Evolutionary conservation across 2,888 invertebrate genomes (phyloP).

Genomic region (Sinelater perroti): DNA sequence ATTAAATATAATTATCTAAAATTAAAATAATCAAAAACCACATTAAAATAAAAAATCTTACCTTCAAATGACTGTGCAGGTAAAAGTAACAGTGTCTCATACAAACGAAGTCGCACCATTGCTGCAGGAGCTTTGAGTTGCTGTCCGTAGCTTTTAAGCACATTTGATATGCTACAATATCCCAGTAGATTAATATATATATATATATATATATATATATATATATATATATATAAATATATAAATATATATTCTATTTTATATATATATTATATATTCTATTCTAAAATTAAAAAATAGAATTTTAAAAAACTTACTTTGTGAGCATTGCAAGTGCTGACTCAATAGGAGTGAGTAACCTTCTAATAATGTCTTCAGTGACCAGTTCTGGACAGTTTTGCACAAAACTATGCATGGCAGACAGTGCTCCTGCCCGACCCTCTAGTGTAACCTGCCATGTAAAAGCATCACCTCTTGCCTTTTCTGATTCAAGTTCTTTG

Average conservation of each 20-base stretch:
- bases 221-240: no score
- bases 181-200: constrained; percentile 22
- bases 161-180: constrained; percentile 76
- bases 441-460: constrained; percentile 99
- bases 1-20: no score
- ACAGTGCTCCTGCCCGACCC: constrained; percentile 94
- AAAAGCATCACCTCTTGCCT: constrained; percentile 94
- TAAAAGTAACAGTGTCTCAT: constrained; percentile 83
- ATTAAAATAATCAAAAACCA: no score
- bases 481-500: constrained; percentile 97
- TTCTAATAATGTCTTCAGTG: constrained; percentile 89
- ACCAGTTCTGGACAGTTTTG: constrained; percentile 90
- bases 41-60: no score
- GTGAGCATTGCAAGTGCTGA: constrained; percentile 94
- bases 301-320: constrained; percentile 70
- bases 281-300: background rate
- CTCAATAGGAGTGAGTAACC: constrained; percentile 91
- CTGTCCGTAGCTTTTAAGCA: constrained; percentile 89
- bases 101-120: constrained; percentile 90
- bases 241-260: no score
- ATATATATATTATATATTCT: no score
- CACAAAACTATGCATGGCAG: constrained; percentile 94
- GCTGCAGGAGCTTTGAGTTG: constrained; percentile 94
- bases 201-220: no score
- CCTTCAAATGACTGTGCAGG: constrained; percentile 84